Evolutionary conservation across 2,113 vertebrate species (phyloP), one percentile per base, ranked within the genome.

Genomic region (Chascanopsetta lugubris): DNA sequence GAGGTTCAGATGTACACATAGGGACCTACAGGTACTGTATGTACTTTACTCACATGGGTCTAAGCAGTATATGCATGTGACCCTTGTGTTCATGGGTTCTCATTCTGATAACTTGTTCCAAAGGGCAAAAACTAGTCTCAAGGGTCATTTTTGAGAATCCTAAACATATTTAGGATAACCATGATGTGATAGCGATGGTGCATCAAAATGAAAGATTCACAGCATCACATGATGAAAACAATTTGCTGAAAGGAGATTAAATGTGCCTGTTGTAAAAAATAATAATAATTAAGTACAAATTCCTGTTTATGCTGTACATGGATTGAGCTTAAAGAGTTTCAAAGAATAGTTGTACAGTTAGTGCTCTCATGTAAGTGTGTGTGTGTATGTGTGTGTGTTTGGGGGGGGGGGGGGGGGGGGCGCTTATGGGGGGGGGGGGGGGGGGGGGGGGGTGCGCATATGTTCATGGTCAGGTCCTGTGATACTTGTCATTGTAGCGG

Each of bases 401-500:
- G n/a, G n/a, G n/a, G n/a, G n/a, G n/a, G n/a, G n/a, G n/a, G n/a
- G n/a, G n/a, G n/a, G n/a, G n/a, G n/a, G n/a, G n/a, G n/a, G n/a
- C n/a, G n/a, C n/a, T n/a, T n/a, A n/a, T n/a, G n/a, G n/a, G n/a
- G n/a, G n/a, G n/a, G n/a, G n/a, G n/a, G n/a, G n/a, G n/a, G n/a
- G n/a, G n/a, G n/a, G n/a, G n/a, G n/a, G n/a, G n/a, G n/a, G n/a
- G n/a, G n/a, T n/a, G n/a, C n/a, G n/a, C n/a, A n/a, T n/a, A n/a
- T n/a, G n/a, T n/a, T 72, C 10, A 45, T 22, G 40, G 71, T 93
- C 90, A 98, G 32, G 92, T 88, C 87, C 90, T 96, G 87, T 94
- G 95, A 90, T 93, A 93, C 80, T 97, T 98, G 78, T 99, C 97
- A 47, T 95, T 98, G 82, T 95, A 98, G 87, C 97, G 95, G 77